Conservation (phyloP, 2,113 vertebrate genomes). For the Cariama cristata region DNA sequence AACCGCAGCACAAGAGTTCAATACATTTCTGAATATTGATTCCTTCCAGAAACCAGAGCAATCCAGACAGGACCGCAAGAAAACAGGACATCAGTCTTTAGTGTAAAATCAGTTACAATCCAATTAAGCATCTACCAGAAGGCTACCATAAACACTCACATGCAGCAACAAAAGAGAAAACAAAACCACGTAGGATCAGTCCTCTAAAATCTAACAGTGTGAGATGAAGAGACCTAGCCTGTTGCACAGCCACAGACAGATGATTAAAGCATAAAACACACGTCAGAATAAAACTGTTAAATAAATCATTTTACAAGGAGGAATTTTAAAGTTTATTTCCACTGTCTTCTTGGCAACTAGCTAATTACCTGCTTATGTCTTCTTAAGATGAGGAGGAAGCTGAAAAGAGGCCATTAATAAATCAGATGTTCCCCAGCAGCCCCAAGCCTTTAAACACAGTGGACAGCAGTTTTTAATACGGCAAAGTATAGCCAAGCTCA, state of each 20-base stretch:
- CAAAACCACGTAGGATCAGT: background rate
- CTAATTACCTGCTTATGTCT: slow-evolving; percentile 70
- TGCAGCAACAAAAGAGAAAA: slow-evolving; percentile 12
- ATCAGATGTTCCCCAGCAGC: slow-evolving; percentile 55
- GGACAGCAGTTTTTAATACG: slow-evolving; percentile 48
- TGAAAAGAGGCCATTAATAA: slow-evolving; percentile 56
- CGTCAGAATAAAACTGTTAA: slow-evolving; percentile 58
- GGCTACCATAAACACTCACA: slow-evolving; percentile 4
- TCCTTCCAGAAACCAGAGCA: slow-evolving; percentile 30
- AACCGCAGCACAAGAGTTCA: background rate
- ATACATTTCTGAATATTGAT: slow-evolving; percentile 43
- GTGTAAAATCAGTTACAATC: slow-evolving; percentile 55
- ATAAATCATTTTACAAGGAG: slow-evolving; percentile 59
- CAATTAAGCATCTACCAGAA: slow-evolving; percentile 34
- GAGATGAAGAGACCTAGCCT: slow-evolving; percentile 18
- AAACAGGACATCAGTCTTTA: slow-evolving; percentile 22
- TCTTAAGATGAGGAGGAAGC: slow-evolving; percentile 69
- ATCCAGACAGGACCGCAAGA: background rate
- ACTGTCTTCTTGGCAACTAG: slow-evolving; percentile 52
- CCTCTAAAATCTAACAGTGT: background rate
- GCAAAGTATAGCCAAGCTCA: slow-evolving; percentile 49
- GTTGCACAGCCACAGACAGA: slow-evolving; percentile 21
- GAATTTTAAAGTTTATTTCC: slow-evolving; percentile 63
- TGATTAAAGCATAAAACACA: slow-evolving; percentile 63
- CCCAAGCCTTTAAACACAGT: slow-evolving; percentile 43